Evolutionary conservation across 2,888 invertebrate species (phyloP).

Genomic region (Incurvaria masculella): DNA sequence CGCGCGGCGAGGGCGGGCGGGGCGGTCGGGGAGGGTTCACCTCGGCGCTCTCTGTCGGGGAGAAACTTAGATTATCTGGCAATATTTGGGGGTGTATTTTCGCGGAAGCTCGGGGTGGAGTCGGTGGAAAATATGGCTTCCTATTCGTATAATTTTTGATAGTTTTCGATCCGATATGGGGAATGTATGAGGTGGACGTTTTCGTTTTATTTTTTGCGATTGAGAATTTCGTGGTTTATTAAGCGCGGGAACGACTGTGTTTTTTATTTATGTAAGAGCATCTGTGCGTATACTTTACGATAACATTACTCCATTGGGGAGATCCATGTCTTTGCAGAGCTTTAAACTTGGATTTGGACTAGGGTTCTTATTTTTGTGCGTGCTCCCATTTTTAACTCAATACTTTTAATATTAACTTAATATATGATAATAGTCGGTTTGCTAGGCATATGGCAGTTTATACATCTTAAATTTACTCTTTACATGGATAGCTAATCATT

Average conservation of each 20-base stretch:
- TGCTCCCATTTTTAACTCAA: too few relatives aligned
- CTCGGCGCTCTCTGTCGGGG: constrained; percentile 14
- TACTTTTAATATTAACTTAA: too few relatives aligned
- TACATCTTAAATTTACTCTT: too few relatives aligned
- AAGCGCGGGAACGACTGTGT: neutral
- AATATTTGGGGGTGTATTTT: constrained; percentile 40
- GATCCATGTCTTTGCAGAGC: too few relatives aligned
- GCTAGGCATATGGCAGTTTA: too few relatives aligned
- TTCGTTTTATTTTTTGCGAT: neutral
- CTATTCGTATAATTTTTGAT: constrained; percentile 41
- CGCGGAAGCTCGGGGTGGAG: constrained; percentile 41
- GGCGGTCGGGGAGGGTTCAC: neutral
- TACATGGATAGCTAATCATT: too few relatives aligned
- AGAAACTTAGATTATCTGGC: constrained; percentile 54
- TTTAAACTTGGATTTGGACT: too few relatives aligned
- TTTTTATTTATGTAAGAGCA: neutral
- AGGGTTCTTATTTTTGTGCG: too few relatives aligned
- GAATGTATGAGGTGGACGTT: neutral
- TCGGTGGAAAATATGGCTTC: constrained; percentile 53
- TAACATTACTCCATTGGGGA: too few relatives aligned
- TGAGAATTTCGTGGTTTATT: neutral
- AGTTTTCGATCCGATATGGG: constrained; percentile 25
- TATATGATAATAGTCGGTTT: too few relatives aligned
- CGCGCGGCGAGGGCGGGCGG: constrained; percentile 19
- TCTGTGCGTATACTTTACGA: too few relatives aligned